A percentile compares a stretch with the other conserved stretches of the same genome.
phyloP scores from a whole-genome alignment of 1,140 invertebrate species.

The Drosophila simulans region DNA sequence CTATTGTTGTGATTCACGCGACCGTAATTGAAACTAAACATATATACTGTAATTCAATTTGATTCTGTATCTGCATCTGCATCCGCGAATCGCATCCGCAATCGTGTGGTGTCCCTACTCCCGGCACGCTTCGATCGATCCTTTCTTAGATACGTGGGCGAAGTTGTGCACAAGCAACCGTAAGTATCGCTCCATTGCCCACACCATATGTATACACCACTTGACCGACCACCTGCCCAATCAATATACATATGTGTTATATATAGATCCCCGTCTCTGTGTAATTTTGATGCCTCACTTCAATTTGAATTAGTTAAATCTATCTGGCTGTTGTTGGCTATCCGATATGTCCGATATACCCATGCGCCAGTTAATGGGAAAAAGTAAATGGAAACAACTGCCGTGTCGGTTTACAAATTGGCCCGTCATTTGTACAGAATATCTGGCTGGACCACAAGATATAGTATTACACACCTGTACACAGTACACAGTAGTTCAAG shows the following conservation, averaged over 20 bases:
- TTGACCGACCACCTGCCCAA: not conserved
- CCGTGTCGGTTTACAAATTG: constrained; percentile 1
- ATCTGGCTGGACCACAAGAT: constrained; percentile 1
- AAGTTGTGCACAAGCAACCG: constrained; percentile 90
- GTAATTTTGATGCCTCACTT: constrained; percentile 18
- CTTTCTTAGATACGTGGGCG: constrained; percentile 85
- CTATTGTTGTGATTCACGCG: constrained; percentile 33
- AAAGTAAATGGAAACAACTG: constrained; percentile 3
- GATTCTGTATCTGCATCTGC: constrained; percentile 53
- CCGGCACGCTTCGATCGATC: constrained; percentile 49
- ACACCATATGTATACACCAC: constrained; percentile 4
- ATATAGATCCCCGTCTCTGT: not conserved
- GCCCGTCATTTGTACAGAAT: constrained; percentile 11
- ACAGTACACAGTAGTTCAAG: constrained; percentile 5
- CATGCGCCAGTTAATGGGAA: constrained; percentile 1
- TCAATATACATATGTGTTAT: not conserved
- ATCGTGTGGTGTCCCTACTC: constrained; percentile 18
- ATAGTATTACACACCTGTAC: constrained; percentile 6
- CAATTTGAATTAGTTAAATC: constrained; percentile 6
- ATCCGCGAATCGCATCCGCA: constrained; percentile 38
- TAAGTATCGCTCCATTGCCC: constrained; percentile 85
- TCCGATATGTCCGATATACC: constrained; percentile 1
- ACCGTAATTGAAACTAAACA: constrained; percentile 20
- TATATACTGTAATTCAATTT: constrained; percentile 32
- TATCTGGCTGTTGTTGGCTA: not conserved